A percentile compares a stretch with the other conserved stretches of the same genome.
Evolutionary conservation across 2,888 invertebrate species (phyloP).

Genomic region (Lydus trimaculatus): DNA sequence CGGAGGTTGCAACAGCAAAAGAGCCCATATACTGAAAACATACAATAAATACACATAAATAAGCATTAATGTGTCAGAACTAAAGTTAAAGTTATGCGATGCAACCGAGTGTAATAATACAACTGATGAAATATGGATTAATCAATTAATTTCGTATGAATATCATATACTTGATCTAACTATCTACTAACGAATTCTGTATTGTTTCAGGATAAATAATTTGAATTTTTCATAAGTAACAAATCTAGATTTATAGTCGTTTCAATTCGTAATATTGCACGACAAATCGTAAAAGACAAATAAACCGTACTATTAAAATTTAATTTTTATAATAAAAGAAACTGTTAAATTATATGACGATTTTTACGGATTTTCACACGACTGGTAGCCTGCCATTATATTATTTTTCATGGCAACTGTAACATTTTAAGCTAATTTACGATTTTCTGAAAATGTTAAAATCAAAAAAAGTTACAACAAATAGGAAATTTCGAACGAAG

Average conservation of each 20-base stretch:
- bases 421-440: not conserved
- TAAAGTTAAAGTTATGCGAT: not conserved
- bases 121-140: not conserved
- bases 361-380: conserved; percentile 21
- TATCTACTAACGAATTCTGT: not conserved
- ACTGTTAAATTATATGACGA: conserved; percentile 18
- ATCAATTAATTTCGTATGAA: not conserved
- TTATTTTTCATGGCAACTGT: not conserved
- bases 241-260: conserved; percentile 17
- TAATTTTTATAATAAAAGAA: conserved; percentile 33
- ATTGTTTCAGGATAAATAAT: conserved; percentile 2
- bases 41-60: conserved; percentile 12
- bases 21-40: conserved; percentile 78
- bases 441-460: no score
- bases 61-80: not conserved
- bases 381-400: not conserved
- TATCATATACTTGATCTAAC: not conserved
- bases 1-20: conserved; percentile 76
- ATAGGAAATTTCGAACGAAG: no score
- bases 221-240: conserved; percentile 16
- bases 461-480: no score
- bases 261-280: conserved; percentile 23
- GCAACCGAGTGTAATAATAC: not conserved
- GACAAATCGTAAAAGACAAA: conserved; percentile 33
- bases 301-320: conserved; percentile 31